Base-by-base conservation (phyloP, 2,113 vertebrate genomes). In the Chiloscyllium plagiosum region DNA sequence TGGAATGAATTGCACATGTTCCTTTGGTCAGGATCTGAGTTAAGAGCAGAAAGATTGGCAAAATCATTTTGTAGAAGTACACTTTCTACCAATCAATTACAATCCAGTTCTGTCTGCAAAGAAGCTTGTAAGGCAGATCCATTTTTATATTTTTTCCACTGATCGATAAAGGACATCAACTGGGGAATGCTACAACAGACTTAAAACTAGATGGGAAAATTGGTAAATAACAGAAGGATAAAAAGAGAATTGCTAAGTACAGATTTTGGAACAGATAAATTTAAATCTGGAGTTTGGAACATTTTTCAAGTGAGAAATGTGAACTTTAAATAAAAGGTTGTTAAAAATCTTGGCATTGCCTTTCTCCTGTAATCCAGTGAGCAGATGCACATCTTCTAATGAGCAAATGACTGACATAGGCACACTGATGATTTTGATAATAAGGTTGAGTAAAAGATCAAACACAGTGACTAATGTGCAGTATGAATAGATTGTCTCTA, bases 391-490 rank as follows among this genome's bases (percentile, higher is more conserved):
- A 68, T 37, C 29, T 94, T 94, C 37, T n/a, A 70, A 94, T 24
- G 24, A 69, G 20, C n/a, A 69, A 37, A 70, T 94, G 93, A 72
- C 37, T 94, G 93, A 29, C n/a, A 94, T 26, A n/a, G 4, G 61
- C 89, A 93, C 19, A 66, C 29, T 37, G n/a, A 37, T 94, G 37
- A 37, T 70, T 94, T 94, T 94, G 65, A 68, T 94, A 94, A 94
- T 69, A 94, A 47, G n/a, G 68, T 70, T 94, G 65, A 26, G 37
- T 69, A 47, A 94, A 76, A 70, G 93, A 94, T 94, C 66, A 94
- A 94, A 70, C 92, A 42, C n/a, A 70, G 65, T 29, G n/a, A 68
- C n/a, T 68, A 50, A 70, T 94, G 42, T 94, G 42, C 20, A 50
- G n/a, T 50, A 22, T 26, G 66, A 94, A 42, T 70, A 70, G 93